These are phyloP conservation scores for Hassar affinis DNA, from an alignment of 2,113 vertebrate genomes.

Conservation along the genomic window DNA sequence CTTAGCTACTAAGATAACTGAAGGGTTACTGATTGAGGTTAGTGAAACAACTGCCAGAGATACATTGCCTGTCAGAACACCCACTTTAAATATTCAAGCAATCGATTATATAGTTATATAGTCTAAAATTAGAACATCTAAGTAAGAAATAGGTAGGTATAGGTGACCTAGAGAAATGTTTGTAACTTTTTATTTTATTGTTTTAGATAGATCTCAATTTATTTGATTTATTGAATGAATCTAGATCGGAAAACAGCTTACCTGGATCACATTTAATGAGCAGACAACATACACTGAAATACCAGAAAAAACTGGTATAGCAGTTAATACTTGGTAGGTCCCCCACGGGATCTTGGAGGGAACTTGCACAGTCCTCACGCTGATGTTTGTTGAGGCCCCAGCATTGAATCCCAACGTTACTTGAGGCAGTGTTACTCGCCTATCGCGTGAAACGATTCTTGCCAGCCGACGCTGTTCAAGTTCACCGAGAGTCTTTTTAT, in stretches of 20 bases:
- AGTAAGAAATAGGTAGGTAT: neutral
- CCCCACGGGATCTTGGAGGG: too few relatives aligned
- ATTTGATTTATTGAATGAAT: neutral
- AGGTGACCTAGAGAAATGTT: neutral
- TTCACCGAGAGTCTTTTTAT: too few relatives aligned
- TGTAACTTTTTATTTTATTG: neutral
- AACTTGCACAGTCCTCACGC: too few relatives aligned
- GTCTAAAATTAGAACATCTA: neutral
- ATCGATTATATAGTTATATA: neutral
- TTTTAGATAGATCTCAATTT: neutral
- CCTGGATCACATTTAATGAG: neutral
- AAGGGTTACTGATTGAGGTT: neutral
- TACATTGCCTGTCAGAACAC: neutral
- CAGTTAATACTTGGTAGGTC: too few relatives aligned
- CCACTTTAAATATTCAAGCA: neutral
- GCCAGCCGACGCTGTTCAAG: too few relatives aligned
- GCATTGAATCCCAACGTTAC: too few relatives aligned
- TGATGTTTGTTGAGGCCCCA: too few relatives aligned
- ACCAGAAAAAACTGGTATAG: too few relatives aligned
- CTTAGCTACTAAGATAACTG: neutral
- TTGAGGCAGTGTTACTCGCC: too few relatives aligned
- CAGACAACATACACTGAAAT: neutral
- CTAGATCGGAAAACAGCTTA: neutral
- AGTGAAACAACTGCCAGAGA: neutral
- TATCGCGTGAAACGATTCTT: too few relatives aligned